Evolutionary conservation across 2,888 invertebrate genomes (phyloP), one percentile per base, ranked within the genome.

Genomic region (Thumatha senex): DNA sequence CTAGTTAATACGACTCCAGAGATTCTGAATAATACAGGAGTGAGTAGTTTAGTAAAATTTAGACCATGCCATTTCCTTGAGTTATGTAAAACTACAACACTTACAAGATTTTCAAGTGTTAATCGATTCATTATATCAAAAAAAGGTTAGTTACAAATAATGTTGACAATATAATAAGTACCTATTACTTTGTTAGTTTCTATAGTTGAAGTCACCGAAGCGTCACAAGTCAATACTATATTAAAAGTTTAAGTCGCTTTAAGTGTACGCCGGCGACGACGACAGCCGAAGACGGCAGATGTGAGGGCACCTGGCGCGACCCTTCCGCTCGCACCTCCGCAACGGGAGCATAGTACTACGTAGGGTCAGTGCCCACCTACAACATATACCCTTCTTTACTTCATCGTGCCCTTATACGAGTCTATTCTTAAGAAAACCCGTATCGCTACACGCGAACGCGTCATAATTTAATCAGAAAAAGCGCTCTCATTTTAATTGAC

Each of bases 321-420:
- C 89, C 88, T 89, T 87, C 86, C 88, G 86, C 77, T 75, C 76
- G 75, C 76, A 73, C 77, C 79, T 78, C 76, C 74, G 63, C 65
- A 56, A 63, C 56, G 66, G 61, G 66, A 65, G 66, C 65, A 63
- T 63, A 51, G 58, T 55, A 48, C 65, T 54, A 70, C 66, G 67
- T 58, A 73, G 83, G 89, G 89, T 89, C 89, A 89, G 80, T 89
- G 88, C 80, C 89, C 90, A 87, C 88, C 89, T 86, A 85, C 89
- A 81, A 86, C 77, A 61, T 70, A 55, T 84, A 80, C 84, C 80
- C 80, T 82, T 76, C 82, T 75, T 58, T 74, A 67, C 68, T 68
- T 64, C 63, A 67, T 58, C 65, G 64, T 75, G 78, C 82, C 82
- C 80, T 86, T 78, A 78, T 64, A 76, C 65, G 63, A 54, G 64